Evolutionary conservation across 2,113 vertebrate genomes (phyloP).

Genomic region (Nymphicus hollandicus): DNA sequence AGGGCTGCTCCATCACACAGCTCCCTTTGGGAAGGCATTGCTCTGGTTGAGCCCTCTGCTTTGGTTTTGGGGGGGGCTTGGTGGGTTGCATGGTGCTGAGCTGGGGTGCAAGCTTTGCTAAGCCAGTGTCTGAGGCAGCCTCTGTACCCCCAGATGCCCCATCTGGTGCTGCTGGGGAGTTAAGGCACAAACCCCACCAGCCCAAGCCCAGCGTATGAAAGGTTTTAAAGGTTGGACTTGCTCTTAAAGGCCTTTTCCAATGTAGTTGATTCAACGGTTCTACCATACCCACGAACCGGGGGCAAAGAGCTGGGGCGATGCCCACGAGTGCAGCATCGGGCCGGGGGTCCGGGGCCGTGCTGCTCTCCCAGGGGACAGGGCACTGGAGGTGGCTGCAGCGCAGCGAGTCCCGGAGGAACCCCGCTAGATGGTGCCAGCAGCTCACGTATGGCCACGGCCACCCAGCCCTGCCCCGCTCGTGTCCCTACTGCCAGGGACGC

Average conservation of each 20-base stretch:
- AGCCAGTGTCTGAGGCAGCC: neutral
- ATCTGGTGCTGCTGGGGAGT: neutral
- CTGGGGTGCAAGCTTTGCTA: neutral
- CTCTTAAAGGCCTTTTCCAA: neutral
- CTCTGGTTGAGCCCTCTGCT: accelerated
- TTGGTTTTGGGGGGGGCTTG: neutral
- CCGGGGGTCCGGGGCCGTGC: neutral
- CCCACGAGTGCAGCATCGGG: neutral
- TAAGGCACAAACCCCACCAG: neutral
- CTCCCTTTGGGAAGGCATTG: neutral
- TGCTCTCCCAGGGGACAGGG: neutral
- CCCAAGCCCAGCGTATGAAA: neutral
- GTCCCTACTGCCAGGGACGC: neutral
- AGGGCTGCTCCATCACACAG: neutral
- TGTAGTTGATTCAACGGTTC: neutral
- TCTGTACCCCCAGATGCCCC: neutral
- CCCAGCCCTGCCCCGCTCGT: neutral
- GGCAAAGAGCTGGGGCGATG: neutral
- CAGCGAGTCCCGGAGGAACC: neutral
- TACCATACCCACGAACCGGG: neutral
- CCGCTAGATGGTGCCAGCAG: slow-evolving; percentile 46
- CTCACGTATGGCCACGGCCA: neutral
- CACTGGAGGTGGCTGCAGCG: neutral
- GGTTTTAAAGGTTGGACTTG: neutral
- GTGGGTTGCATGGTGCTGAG: no score